Evolutionary conservation across 2,797 vertebrate genomes (phyloP).

Genomic region (Apogon talboti): DNA sequence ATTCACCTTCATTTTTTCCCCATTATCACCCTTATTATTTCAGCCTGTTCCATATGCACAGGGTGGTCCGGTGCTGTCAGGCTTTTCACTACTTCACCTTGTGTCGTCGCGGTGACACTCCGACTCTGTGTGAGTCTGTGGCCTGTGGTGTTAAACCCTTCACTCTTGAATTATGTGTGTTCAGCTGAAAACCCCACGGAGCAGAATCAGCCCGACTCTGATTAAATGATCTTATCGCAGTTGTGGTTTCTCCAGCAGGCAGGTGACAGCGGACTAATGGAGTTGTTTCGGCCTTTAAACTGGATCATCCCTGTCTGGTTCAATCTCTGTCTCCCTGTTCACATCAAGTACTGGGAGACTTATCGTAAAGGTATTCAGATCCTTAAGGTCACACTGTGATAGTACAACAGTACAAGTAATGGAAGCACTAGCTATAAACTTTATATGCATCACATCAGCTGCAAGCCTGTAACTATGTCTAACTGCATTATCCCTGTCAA

Average conservation of each 20-base stretch:
- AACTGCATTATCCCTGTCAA: too few relatives aligned
- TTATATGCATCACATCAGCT: too few relatives aligned
- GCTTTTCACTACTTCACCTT: neutral
- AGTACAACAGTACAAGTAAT: too few relatives aligned
- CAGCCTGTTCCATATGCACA: too few relatives aligned
- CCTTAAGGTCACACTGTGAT: too few relatives aligned
- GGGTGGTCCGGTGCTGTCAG: neutral
- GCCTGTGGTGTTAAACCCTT: conserved; percentile 24
- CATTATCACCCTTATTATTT: too few relatives aligned
- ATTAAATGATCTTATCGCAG: conserved; percentile 39
- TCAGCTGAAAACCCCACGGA: conserved; percentile 27
- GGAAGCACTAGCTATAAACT: too few relatives aligned
- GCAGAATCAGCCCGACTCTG: conserved; percentile 4
- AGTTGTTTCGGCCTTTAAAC: conserved; percentile 9
- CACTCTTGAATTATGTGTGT: conserved; percentile 14
- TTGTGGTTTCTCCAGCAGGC: conserved; percentile 10
- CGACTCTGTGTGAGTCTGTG: conserved; percentile 8
- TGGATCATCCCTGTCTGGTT: neutral
- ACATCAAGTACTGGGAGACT: too few relatives aligned
- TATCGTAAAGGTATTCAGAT: too few relatives aligned
- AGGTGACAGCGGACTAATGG: conserved; percentile 4
- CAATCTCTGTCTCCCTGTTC: too few relatives aligned
- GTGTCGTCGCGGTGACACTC: conserved; percentile 12
- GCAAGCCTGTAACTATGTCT: too few relatives aligned
- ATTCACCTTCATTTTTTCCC: too few relatives aligned